Evolutionary conservation across 2,797 vertebrate species (phyloP).

Genomic region (Ataeniobius toweri): DNA sequence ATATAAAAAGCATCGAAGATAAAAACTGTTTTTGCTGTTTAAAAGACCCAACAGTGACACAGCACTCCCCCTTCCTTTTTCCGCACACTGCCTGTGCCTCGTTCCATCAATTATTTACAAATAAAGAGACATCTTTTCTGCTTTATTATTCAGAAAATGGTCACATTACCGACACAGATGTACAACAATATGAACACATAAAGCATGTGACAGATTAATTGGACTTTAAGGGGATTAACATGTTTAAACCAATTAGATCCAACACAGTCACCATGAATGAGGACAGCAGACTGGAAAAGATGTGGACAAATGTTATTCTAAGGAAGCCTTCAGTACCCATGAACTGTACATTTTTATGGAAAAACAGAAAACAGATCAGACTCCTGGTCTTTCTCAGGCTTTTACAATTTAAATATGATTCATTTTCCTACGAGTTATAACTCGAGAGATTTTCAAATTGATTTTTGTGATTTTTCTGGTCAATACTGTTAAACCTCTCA

Average conservation of each 20-base stretch:
- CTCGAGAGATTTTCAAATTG: background rate
- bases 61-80: slow-evolving; percentile 2
- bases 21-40: background rate
- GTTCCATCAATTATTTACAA: slow-evolving; percentile 46
- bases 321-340: background rate
- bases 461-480: background rate
- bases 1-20: background rate
- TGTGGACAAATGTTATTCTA: slow-evolving; percentile 24
- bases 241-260: slow-evolving; percentile 43
- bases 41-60: background rate
- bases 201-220: background rate
- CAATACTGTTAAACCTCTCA: background rate
- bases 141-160: background rate
- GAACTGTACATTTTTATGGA: background rate
- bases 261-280: slow-evolving; percentile 47
- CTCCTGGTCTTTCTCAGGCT: background rate
- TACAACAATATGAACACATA: background rate
- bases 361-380: background rate
- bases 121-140: background rate
- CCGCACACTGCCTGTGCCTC: slow-evolving; percentile 16
- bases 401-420: background rate
- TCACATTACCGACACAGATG: background rate
- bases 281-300: slow-evolving; percentile 43
- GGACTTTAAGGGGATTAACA: slow-evolving; percentile 37
- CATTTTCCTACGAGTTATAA: background rate